These are phyloP conservation scores for Patella vulgata DNA, from an alignment of 1,140 invertebrate genomes.

Conservation along the genomic window DNA sequence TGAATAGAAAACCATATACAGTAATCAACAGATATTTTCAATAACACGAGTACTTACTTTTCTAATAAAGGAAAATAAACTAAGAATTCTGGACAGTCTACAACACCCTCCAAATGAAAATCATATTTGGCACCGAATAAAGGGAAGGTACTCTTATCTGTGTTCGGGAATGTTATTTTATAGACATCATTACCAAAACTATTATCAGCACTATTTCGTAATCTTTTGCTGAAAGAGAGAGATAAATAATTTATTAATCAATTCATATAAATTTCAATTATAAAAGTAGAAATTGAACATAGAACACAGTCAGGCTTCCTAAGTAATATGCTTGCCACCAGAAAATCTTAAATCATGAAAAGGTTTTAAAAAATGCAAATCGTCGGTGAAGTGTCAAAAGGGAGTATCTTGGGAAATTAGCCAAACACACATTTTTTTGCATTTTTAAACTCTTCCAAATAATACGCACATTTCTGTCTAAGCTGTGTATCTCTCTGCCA, in stretches of 20 bases:
- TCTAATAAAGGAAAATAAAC: conserved; percentile 90
- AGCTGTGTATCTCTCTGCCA: too few species aligned
- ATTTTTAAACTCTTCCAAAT: too few species aligned
- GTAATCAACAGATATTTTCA: too few species aligned
- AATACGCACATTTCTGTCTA: too few species aligned
- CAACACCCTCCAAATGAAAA: conserved; percentile 94
- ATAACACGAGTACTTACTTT: conserved; percentile 71
- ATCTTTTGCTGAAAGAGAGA: conserved; percentile 68
- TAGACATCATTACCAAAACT: conserved; percentile 90
- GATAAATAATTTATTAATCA: not conserved
- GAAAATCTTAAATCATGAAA: not conserved
- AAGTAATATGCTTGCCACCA: not conserved
- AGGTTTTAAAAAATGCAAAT: not conserved
- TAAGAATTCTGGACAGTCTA: conserved; percentile 98
- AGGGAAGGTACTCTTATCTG: conserved; percentile 76
- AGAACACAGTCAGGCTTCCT: not conserved
- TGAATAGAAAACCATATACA: too few species aligned
- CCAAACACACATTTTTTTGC: too few species aligned
- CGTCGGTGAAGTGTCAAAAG: too few species aligned
- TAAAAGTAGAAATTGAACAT: not conserved
- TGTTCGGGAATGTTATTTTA: conserved; percentile 77
- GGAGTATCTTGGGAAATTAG: too few species aligned
- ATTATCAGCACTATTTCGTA: conserved; percentile 72
- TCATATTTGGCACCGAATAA: conserved; percentile 97
- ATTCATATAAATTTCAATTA: too few species aligned